Base-by-base conservation (phyloP, 2,797 vertebrate genomes). In the Acomys russatus region DNA sequence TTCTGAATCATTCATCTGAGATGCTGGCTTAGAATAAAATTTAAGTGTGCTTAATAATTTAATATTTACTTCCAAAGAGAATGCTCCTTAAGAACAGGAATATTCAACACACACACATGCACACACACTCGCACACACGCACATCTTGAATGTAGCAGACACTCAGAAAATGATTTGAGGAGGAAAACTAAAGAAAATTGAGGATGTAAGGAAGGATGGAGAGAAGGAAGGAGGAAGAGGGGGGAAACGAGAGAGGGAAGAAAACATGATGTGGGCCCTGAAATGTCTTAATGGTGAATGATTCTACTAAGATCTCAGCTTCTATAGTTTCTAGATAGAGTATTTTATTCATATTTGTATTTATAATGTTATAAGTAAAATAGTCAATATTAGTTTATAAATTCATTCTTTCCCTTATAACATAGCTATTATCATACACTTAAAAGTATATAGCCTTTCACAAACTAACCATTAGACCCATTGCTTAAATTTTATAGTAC, bases 31-130 rank as follows among this genome's bases (percentile, higher is more conserved):
- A 35, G 22, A 84, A 84, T 95, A 76, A 84, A 83, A 80, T 92
- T 96, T 80, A 92, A 94, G 90, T 90, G 51, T 94, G 71, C 61
- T 73, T 82, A 59, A 54, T 88, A 59, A 83, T 87, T 94, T 95
- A 77, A 87, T 49, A 71, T 90, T 96, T 71, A 92, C 3, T 90
- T 44, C 14, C 22, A 71, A 92, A 35, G 51, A 93, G 35, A 94
- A 91, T 78, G 33, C 11, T 92, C 35, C n/a, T 89, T 88, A 88
- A 92, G 61, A 94, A 15, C 25, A 86, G 63, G 59, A 25, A 86
- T 71, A 77, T 54, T 56, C 22, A 61, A 14, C 3, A 59, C 23
- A 35, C 23, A 35, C 38, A 54, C 28, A 63, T 5, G 51, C 11
- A 22, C 44, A 64, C 56, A 70, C 28, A 86, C 35, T 80, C 8